Conservation (phyloP, 64 coral and sea anemone genomes). For the Actinia tenebrosa region DNA sequence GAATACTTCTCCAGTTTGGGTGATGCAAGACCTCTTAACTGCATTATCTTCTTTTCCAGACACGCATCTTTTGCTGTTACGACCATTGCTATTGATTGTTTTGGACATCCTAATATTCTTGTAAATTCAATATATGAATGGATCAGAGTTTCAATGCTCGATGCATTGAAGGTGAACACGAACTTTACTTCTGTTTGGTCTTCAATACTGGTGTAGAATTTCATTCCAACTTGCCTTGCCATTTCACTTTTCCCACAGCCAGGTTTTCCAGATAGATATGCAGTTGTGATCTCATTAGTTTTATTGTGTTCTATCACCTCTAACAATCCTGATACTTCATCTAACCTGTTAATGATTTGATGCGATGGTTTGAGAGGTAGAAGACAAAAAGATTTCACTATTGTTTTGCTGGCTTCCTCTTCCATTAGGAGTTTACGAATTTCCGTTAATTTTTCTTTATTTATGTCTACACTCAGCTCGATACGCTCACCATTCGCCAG, state of each 20-base stretch:
- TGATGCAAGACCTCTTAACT: conserved; percentile 3
- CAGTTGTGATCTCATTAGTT: neutral
- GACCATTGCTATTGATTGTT: neutral
- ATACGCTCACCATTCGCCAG: neutral
- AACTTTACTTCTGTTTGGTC: neutral
- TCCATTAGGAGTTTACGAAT: neutral
- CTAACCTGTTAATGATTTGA: neutral
- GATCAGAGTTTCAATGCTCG: neutral
- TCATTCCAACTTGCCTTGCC: neutral
- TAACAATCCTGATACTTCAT: neutral
- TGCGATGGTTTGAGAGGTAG: conserved; percentile 8
- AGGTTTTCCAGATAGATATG: conserved; percentile 14
- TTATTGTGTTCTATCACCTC: neutral
- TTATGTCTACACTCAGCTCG: neutral
- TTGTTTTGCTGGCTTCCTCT: neutral
- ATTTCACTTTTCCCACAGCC: conserved; percentile 15
- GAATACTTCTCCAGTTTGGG: conserved; percentile 12
- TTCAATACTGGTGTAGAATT: neutral
- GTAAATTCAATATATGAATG: conserved; percentile 14
- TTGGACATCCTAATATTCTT: neutral
- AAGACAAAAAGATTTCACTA: neutral
- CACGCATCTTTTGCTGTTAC: neutral
- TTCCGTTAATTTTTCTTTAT: neutral
- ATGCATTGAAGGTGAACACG: conserved; percentile 20
- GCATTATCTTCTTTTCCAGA: neutral